Base-by-base conservation (phyloP, 2,888 invertebrate species). In the Tinea pellionella region DNA sequence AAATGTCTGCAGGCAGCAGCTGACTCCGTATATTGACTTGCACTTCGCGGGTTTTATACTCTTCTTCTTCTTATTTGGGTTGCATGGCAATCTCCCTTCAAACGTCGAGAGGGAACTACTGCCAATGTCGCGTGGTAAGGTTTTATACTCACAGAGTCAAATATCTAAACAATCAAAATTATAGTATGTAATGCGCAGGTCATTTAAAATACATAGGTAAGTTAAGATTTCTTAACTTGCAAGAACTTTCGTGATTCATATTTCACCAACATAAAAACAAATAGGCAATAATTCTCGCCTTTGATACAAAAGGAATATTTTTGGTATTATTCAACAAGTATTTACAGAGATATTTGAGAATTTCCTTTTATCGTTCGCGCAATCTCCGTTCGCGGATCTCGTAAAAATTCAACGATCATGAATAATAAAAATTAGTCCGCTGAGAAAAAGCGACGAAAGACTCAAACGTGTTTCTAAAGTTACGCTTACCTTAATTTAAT, bases 371-470 rank as follows among this genome's bases (percentile, higher is more conserved):
- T 9, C 47, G 2, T 47, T 16, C 47, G 13, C 16, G 9, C 47
- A 47, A 41, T 16, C 47, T 47, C n/a, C 13, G 9, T 16, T 15
- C 47, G 42, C n/a, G 13, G 18, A n/a, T 30, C 68, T 53, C 62
- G 63, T 63, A 68, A 71, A 72, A 73, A 75, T 72, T 71, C 65
- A 71, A 13, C 65, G 65, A 71, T 65, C 66, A 69, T 73, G 75
- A 77, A 78, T 78, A 76, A 75, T 74, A 72, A 71, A 71, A 75
- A 71, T 67, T 67, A 66, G 67, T 29, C 51, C 59, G 61, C 29
- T 59, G 60, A 9, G 55, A 47, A 43, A 43, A 19, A 9, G 53
- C 32, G 24, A 53, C 18, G 53, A 55, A 55, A 56, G 60, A 30
- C 16, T 32, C 41, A 41, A 13, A 19, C 18, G 57, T 57, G 57